phyloP scores from a whole-genome alignment of 2,797 vertebrate species.

The Lagodon rhomboides region DNA sequence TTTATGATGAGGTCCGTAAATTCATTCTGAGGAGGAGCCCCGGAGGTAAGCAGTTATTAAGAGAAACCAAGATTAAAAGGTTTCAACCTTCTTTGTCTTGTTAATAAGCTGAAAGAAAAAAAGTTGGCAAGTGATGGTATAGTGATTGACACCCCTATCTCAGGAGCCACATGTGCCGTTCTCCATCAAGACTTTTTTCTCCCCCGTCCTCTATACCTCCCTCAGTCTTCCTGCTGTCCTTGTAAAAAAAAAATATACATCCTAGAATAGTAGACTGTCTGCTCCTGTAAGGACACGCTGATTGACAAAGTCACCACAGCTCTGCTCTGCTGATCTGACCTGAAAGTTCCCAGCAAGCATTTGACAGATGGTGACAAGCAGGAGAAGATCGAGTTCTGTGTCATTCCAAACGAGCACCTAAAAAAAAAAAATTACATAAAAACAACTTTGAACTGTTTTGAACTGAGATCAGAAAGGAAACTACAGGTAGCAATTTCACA shows the following conservation, averaged over 20 bases:
- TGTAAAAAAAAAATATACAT: slow-evolving; percentile 22
- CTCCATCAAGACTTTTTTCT: slow-evolving; percentile 37
- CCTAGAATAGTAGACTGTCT: slow-evolving; percentile 22
- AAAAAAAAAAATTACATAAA: slow-evolving; percentile 3
- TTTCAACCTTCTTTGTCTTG: slow-evolving; percentile 65
- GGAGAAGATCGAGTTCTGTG: slow-evolving; percentile 24
- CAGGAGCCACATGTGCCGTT: slow-evolving; percentile 23
- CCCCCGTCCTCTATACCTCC: background rate
- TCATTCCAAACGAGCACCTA: slow-evolving; percentile 9
- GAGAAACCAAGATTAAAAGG: slow-evolving; percentile 56
- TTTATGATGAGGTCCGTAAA: slow-evolving; percentile 95
- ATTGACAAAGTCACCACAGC: slow-evolving; percentile 49
- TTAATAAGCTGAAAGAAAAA: slow-evolving; percentile 54
- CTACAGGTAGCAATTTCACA: slow-evolving; percentile 23
- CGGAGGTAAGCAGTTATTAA: slow-evolving; percentile 87
- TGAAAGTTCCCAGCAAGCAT: slow-evolving; percentile 28
- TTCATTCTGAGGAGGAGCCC: slow-evolving; percentile 90
- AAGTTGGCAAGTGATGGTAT: slow-evolving; percentile 6
- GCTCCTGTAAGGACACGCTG: slow-evolving; percentile 23
- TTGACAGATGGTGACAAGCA: slow-evolving; percentile 39
- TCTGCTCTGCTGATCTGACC: slow-evolving; percentile 44
- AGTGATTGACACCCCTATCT: slow-evolving; percentile 35
- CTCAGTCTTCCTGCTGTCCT: slow-evolving; percentile 18
- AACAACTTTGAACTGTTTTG: slow-evolving; percentile 9
- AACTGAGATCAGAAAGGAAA: slow-evolving; percentile 24